Conservation (phyloP, 2,888 invertebrate genomes). For the Fragum sueziense region DNA sequence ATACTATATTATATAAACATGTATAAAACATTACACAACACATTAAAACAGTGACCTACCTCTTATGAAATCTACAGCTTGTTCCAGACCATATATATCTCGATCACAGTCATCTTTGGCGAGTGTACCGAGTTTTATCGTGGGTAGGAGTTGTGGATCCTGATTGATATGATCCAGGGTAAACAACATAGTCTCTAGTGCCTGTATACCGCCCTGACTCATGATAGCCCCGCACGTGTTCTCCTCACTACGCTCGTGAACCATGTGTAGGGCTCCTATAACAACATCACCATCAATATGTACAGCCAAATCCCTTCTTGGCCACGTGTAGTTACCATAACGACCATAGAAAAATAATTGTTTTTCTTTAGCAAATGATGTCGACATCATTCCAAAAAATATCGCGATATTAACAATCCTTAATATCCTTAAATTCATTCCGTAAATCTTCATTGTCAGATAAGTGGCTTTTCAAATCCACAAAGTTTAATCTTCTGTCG, state of each 20-base stretch:
- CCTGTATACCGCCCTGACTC: slow-evolving; percentile 92
- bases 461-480: not conserved
- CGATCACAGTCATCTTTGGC: slow-evolving; percentile 97
- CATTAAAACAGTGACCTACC: slow-evolving; percentile 86
- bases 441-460: not conserved
- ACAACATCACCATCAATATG: slow-evolving; percentile 94
- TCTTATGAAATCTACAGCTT: slow-evolving; percentile 98
- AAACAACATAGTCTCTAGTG: slow-evolving; percentile 95
- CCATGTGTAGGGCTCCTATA: slow-evolving; percentile 96
- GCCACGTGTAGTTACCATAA: slow-evolving; percentile 79
- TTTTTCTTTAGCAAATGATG: slow-evolving; percentile 42
- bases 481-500: not conserved
- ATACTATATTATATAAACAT: no score
- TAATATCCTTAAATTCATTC: not conserved
- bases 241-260: slow-evolving; percentile 92
- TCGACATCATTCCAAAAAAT: not conserved
- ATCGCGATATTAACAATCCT: not conserved
- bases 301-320: slow-evolving; percentile 85
- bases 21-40: not conserved
- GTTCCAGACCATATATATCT: slow-evolving; percentile 96
- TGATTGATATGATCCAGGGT: slow-evolving; percentile 90
- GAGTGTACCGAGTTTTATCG: slow-evolving; percentile 92
- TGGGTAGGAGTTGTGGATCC: slow-evolving; percentile 86
- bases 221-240: slow-evolving; percentile 95
- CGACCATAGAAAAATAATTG: slow-evolving; percentile 57